Conservation (phyloP, 2,797 vertebrate genomes). For the Pangasius sanitwongsei region DNA sequence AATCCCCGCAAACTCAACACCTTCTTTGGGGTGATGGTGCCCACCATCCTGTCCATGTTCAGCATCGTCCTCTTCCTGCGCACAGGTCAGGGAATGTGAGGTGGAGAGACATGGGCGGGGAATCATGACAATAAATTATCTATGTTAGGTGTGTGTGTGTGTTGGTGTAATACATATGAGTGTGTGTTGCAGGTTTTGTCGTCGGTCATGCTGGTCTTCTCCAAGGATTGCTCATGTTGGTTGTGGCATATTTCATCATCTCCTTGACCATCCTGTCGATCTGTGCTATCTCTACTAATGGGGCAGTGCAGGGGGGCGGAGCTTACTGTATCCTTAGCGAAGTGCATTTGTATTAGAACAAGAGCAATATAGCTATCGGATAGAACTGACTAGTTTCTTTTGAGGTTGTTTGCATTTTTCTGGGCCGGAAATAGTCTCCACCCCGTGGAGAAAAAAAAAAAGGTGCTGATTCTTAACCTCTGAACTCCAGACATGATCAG, state of each 20-base stretch:
- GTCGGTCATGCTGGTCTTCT: slow-evolving; percentile 88
- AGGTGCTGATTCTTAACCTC: slow-evolving; percentile 53
- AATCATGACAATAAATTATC: background rate
- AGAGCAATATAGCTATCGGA: background rate
- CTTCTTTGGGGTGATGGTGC: slow-evolving; percentile 91
- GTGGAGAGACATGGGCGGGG: too few relatives aligned
- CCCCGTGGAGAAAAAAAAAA: background rate
- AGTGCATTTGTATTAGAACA: background rate
- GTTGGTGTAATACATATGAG: background rate
- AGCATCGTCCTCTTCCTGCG: slow-evolving; percentile 90
- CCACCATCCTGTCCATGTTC: slow-evolving; percentile 92
- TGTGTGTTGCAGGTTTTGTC: slow-evolving; percentile 76
- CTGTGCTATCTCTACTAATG: slow-evolving; percentile 92
- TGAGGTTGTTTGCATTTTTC: background rate
- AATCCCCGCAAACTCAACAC: slow-evolving; percentile 80
- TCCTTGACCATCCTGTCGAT: slow-evolving; percentile 88
- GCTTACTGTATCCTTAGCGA: slow-evolving; percentile 89
- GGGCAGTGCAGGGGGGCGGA: slow-evolving; percentile 87
- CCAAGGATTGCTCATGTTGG: slow-evolving; percentile 86
- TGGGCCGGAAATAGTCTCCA: background rate
- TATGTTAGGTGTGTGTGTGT: background rate
- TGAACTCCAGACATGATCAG: slow-evolving; percentile 87
- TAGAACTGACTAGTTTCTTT: background rate
- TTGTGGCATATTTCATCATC: slow-evolving; percentile 88
- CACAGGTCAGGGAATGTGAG: slow-evolving; percentile 75